A percentile compares a stretch with the other conserved stretches of the same genome.
Evolutionary conservation across 2,113 vertebrate genomes (phyloP).

Genomic region (Cygnus buccinator): DNA sequence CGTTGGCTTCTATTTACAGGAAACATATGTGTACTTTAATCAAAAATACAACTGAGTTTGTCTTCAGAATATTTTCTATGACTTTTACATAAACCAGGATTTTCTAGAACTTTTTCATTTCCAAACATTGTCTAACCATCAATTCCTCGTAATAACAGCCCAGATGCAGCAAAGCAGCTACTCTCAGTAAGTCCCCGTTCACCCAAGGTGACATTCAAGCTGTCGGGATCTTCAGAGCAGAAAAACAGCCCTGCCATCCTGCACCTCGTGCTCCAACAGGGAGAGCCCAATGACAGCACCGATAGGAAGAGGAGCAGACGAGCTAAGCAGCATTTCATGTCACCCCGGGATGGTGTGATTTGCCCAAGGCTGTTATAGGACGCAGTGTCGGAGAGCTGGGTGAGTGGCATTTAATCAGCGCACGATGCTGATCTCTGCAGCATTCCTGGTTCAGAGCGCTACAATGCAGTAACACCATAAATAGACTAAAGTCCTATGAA

Average conservation of each 20-base stretch:
- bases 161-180: not conserved
- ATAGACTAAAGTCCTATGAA: conserved; percentile 28
- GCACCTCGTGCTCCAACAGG: not conserved
- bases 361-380: not conserved
- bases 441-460: not conserved
- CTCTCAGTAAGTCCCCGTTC: not conserved
- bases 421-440: conserved; percentile 33
- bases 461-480: conserved; percentile 31
- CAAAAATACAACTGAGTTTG: not conserved
- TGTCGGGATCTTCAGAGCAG: not conserved
- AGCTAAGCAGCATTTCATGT: not conserved
- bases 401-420: not conserved
- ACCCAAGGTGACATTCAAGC: conserved; percentile 61
- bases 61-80: not conserved
- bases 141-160: not conserved
- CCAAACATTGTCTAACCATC: not conserved
- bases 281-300: not conserved
- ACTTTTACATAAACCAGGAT: not conserved
- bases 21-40: not conserved
- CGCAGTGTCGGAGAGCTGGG: not conserved
- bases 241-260: not conserved
- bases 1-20: not conserved
- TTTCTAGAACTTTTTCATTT: not conserved
- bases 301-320: not conserved
- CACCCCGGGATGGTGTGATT: not conserved